These are phyloP conservation scores for Drosophila ficusphila DNA, from an alignment of 1,140 invertebrate genomes.

Conservation along the genomic window DNA sequence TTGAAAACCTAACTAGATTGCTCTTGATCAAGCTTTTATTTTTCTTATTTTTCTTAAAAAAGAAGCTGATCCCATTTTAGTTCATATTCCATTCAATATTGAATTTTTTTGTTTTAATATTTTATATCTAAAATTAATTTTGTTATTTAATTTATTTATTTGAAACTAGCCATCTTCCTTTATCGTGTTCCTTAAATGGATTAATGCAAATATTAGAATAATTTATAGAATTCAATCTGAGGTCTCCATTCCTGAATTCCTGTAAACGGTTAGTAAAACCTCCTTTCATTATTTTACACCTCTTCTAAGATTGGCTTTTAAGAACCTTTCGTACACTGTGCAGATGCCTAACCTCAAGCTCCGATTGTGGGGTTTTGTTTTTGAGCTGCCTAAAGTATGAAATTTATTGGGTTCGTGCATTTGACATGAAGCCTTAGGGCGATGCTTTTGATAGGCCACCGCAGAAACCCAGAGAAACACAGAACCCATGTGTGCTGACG, in stretches of 20 bases:
- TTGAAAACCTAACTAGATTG: too few species aligned
- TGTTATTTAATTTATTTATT: too few species aligned
- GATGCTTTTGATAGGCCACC: conserved; percentile 57
- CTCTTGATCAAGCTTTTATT: too few species aligned
- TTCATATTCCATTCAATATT: background rate
- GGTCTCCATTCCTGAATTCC: too few species aligned
- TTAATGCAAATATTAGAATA: too few species aligned
- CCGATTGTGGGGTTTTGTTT: conserved; percentile 52
- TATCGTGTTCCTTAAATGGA: too few species aligned
- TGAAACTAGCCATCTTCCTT: too few species aligned
- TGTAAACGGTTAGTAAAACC: too few species aligned
- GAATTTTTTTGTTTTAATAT: background rate
- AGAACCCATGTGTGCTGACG: conserved; percentile 34
- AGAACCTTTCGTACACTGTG: conserved; percentile 16
- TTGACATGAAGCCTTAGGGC: conserved; percentile 77
- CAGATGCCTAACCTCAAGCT: conserved; percentile 27
- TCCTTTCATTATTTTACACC: too few species aligned
- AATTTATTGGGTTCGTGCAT: conserved; percentile 76
- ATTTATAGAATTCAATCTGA: too few species aligned
- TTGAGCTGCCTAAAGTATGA: conserved; percentile 42
- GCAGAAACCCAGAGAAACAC: conserved; percentile 10
- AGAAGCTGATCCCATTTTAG: too few species aligned
- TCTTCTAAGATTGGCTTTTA: background rate
- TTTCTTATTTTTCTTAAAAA: too few species aligned
- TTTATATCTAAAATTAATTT: background rate